Evolutionary conservation across 1,140 invertebrate genomes (phyloP), one percentile per base, ranked within the genome.

Genomic region (Metopolophium dirhodum): DNA sequence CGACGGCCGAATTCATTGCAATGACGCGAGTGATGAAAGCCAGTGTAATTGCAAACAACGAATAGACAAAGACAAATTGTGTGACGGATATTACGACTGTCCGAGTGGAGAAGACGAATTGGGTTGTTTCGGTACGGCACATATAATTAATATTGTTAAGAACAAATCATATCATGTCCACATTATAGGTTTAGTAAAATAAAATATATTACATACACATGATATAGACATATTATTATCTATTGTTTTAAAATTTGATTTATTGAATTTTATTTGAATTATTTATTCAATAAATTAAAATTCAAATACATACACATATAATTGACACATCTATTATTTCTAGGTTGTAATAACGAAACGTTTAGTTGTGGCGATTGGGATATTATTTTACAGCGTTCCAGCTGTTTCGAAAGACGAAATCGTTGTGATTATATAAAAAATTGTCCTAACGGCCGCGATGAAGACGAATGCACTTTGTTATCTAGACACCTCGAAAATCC

Each of bases 41-140:
- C 96, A 95, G 86, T 98, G 98, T 94, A 96, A 96, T 7, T 98
- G 97, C 94, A 96, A 95, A 93, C 95, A 96, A 45, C 96, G 97
- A 49, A 95, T 98, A 35, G 95, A 96, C 30, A 95, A 95, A 94
- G 95, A 96, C 14, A 96, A 96, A 94, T 94, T 97, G 0, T 99
- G 98, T 95, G 98, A 99, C 95, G 97, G 97, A 45, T 98, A 97
- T 94, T 96, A 96, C 57, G 97, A 98, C 94, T 98, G 96, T 94
- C 96, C 96, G 14, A 93, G 94, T 37, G 97, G 97, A 18, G 97
- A 97, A 95, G 98, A 98, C 94, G 98, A 98, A 95, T 94, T 96
- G 93, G 97, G 96, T 47, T 98, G 98, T 95, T 96, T 96, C 94
- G 97, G 97, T 96, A 90, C 11, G 8, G 51, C 49, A 47, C 85